Percentiles rank a stretch among this genome's conserved stretches.
phyloP scores from a whole-genome alignment of 2,113 vertebrate species.

The Carassius auratus region DNA sequence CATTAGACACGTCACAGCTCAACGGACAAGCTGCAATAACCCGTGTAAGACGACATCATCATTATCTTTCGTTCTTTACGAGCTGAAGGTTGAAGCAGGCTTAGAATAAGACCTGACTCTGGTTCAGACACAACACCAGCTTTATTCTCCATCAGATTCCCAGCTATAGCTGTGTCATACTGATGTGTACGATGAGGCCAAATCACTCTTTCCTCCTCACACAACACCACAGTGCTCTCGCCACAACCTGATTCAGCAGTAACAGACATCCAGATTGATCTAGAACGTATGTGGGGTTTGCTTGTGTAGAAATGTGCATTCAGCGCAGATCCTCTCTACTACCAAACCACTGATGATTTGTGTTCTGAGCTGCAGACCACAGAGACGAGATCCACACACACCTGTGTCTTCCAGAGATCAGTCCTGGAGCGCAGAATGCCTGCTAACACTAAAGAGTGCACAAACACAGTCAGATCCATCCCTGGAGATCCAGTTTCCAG shows the following conservation, averaged over 20 bases:
- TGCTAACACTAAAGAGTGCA: neutral
- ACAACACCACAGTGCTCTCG: no score
- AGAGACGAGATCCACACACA: no score
- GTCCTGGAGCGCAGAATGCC: neutral
- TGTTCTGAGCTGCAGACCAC: neutral
- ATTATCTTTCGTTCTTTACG: neutral
- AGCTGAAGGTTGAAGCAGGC: neutral
- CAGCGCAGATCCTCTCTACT: neutral
- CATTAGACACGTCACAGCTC: no score
- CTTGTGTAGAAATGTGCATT: neutral
- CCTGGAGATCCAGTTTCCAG: slow-evolving; percentile 31
- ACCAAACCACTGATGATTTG: neutral
- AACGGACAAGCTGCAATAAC: no score
- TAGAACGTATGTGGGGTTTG: neutral
- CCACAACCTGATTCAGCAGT: no score
- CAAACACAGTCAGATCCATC: neutral
- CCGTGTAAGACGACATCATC: no score
- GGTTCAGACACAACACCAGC: neutral
- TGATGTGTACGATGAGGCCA: neutral
- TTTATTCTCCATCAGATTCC: neutral
- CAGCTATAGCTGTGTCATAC: neutral
- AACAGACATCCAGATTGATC: no score
- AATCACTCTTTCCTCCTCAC: no score
- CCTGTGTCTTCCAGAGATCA: neutral
- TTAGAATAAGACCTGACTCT: neutral